phyloP scores from a whole-genome alignment of 2,797 vertebrate genomes.

The Microctenopoma lineatum region DNA sequence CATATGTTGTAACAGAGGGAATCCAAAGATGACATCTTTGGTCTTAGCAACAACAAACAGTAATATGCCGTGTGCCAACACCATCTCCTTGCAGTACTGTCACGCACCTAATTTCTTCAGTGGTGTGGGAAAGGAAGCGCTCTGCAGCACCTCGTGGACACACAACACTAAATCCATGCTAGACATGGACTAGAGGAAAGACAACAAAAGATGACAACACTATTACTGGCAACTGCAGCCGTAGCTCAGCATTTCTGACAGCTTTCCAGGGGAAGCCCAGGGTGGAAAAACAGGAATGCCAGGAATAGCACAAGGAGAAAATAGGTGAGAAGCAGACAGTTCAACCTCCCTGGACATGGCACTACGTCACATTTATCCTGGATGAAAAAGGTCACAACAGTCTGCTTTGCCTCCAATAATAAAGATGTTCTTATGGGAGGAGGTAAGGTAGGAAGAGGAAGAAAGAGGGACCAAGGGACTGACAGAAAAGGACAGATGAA shows the following conservation, averaged over 20 bases:
- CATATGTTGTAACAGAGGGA: conserved; percentile 64
- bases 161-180: conserved; percentile 42
- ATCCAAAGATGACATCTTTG: conserved; percentile 64
- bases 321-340: conserved; percentile 59
- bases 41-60: conserved; percentile 71
- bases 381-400: conserved; percentile 32
- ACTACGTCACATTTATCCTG: conserved; percentile 46
- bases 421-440: conserved; percentile 28
- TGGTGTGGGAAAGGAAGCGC: conserved; percentile 59
- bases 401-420: conserved; percentile 47
- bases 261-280: conserved; percentile 66
- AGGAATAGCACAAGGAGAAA: conserved; percentile 72
- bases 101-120: conserved; percentile 29
- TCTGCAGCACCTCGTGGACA: conserved; percentile 28
- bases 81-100: conserved; percentile 33
- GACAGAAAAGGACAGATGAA: conserved; percentile 48
- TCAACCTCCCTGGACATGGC: conserved; percentile 28
- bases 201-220: conserved; percentile 62
- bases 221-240: conserved; percentile 37
- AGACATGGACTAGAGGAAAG: conserved; percentile 59
- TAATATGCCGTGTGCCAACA: conserved; percentile 41
- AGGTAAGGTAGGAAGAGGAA: conserved; percentile 35
- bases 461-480: conserved; percentile 37
- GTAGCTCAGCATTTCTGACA: conserved; percentile 64
- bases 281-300: conserved; percentile 72